Conservation (phyloP, 2,797 vertebrate species). For the Apogon hyalosoma region DNA sequence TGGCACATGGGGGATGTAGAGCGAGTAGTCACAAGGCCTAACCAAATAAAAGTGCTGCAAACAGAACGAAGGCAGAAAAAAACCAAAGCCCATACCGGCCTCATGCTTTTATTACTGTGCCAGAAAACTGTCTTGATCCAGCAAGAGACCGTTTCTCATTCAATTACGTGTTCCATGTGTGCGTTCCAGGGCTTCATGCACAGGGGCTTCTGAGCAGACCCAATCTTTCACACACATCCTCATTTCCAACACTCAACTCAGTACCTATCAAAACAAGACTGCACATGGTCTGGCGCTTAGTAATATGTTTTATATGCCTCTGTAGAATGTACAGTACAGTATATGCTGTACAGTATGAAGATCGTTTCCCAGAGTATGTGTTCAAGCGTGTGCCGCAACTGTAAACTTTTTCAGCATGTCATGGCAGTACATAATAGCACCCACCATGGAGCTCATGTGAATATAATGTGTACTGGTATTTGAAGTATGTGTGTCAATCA, state of each 20-base stretch:
- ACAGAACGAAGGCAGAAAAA: slow-evolving; percentile 65
- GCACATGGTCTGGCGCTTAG: slow-evolving; percentile 34
- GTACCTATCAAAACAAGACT: slow-evolving; percentile 71
- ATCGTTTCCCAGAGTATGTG: slow-evolving; percentile 31
- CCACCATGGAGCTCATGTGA: slow-evolving; percentile 18
- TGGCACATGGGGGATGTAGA: slow-evolving; percentile 60
- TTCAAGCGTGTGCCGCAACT: slow-evolving; percentile 38
- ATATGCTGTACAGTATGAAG: not conserved
- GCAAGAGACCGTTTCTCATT: slow-evolving; percentile 80
- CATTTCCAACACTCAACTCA: slow-evolving; percentile 59
- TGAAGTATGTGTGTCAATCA: slow-evolving; percentile 17
- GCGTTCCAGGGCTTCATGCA: slow-evolving; percentile 76
- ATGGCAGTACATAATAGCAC: slow-evolving; percentile 8
- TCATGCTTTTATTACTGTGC: slow-evolving; percentile 69
- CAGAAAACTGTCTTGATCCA: slow-evolving; percentile 79
- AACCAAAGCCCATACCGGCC: slow-evolving; percentile 54
- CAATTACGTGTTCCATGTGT: slow-evolving; percentile 82
- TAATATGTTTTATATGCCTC: slow-evolving; percentile 45
- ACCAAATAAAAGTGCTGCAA: slow-evolving; percentile 71
- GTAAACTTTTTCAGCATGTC: slow-evolving; percentile 27
- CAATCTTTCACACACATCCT: slow-evolving; percentile 75
- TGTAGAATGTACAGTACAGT: slow-evolving; percentile 24
- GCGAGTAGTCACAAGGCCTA: slow-evolving; percentile 56
- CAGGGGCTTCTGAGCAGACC: slow-evolving; percentile 72
- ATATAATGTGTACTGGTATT: slow-evolving; percentile 51